phyloP scores from a whole-genome alignment of 1,140 invertebrate species.

The Dinoponera quadriceps region DNA sequence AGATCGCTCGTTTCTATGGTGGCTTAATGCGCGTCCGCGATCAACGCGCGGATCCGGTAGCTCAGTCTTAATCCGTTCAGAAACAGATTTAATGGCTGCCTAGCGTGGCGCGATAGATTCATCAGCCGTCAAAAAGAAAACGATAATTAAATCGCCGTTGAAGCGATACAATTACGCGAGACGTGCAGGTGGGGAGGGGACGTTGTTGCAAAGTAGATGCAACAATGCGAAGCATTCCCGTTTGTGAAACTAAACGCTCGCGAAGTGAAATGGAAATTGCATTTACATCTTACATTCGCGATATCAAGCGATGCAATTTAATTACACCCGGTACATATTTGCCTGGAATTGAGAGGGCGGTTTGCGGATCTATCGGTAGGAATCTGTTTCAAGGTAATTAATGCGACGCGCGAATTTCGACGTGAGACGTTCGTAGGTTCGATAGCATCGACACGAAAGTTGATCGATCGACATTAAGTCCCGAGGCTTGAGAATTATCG shows the following conservation, averaged over 20 bases:
- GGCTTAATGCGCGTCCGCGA: neutral
- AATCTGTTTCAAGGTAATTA: neutral
- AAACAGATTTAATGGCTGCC: slow-evolving; percentile 4
- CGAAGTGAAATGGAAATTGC: slow-evolving; percentile 36
- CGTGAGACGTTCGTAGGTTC: neutral
- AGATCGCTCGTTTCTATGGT: neutral
- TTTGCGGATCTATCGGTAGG: neutral
- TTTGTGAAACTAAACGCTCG: slow-evolving; percentile 32
- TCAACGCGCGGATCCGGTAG: slow-evolving; percentile 3
- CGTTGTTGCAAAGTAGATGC: slow-evolving; percentile 25
- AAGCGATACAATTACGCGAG: slow-evolving; percentile 4
- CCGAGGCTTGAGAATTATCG: neutral
- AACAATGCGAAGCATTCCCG: slow-evolving; percentile 20
- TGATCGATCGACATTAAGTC: neutral
- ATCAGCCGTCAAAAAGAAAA: slow-evolving; percentile 32
- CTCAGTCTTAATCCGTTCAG: slow-evolving; percentile 13
- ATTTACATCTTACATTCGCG: slow-evolving; percentile 30
- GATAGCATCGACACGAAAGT: no score
- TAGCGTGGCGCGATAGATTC: neutral
- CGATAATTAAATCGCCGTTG: slow-evolving; percentile 23
- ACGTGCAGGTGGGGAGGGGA: neutral
- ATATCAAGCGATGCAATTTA: slow-evolving; percentile 25
- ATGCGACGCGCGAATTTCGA: neutral
- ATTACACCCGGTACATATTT: neutral
- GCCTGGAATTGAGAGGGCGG: neutral